These are phyloP conservation scores for Halcyon badia DNA, from an alignment of 2,797 vertebrate species.

Conservation along the genomic window DNA sequence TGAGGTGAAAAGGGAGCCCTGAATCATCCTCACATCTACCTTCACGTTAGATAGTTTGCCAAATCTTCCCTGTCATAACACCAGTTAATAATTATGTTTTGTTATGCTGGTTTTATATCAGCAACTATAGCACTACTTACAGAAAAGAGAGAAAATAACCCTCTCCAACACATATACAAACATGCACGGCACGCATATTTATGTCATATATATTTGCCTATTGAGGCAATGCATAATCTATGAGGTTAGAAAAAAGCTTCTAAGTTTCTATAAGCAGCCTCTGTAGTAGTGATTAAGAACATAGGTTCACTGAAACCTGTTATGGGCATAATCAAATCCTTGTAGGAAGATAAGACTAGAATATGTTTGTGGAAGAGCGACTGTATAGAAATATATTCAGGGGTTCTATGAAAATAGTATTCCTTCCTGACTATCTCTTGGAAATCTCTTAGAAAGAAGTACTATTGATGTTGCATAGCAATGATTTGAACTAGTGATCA, in stretches of 20 bases:
- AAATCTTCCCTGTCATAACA: neutral
- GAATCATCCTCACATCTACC: neutral
- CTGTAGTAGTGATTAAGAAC: neutral
- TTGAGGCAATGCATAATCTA: neutral
- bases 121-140: neutral
- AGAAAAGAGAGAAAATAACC: neutral
- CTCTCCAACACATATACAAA: neutral
- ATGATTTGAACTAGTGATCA: neutral
- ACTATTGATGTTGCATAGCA: neutral
- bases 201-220: neutral
- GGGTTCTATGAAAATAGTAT: neutral
- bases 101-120: neutral
- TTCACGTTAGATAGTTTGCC: neutral
- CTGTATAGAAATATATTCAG: neutral
- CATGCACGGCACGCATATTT: accelerated
- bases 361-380: neutral
- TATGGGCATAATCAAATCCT: neutral
- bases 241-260: neutral
- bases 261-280: neutral
- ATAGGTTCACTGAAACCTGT: neutral
- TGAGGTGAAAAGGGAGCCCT: neutral
- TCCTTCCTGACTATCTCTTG: neutral
- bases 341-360: neutral
- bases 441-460: neutral
- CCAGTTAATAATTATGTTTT: neutral